These are phyloP conservation scores for Vulpes vulpes DNA, from an alignment of 2,113 vertebrate species.

Conservation along the genomic window DNA sequence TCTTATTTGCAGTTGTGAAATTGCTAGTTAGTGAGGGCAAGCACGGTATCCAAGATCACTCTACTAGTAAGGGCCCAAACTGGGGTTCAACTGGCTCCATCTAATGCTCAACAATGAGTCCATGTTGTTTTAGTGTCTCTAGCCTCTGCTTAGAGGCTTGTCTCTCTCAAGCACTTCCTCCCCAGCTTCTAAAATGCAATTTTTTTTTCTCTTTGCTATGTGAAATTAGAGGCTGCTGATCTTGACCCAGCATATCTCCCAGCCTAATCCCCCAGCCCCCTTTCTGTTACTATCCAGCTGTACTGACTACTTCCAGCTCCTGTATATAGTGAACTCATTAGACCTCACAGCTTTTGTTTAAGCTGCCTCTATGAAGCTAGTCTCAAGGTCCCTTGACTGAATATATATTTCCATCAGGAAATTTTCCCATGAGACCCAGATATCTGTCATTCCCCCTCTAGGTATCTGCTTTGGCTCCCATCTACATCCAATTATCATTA, in stretches of 20 bases:
- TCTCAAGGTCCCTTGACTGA: not conserved
- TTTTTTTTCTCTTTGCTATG: not conserved
- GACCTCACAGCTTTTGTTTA: not conserved
- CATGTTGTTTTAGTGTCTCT: not conserved
- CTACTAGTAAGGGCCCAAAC: too few species aligned
- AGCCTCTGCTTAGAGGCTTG: not conserved
- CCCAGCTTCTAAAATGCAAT: not conserved
- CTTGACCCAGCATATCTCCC: not conserved
- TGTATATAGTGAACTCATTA: accelerated
- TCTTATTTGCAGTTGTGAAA: not conserved
- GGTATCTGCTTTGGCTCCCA: not conserved
- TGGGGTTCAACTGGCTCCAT: not conserved
- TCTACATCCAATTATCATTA: not conserved
- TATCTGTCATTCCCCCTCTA: not conserved
- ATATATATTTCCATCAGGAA: accelerated
- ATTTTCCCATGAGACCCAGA: not conserved
- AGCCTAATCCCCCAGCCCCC: not conserved
- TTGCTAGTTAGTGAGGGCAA: not conserved
- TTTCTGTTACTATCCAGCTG: not conserved
- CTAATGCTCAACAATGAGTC: not conserved
- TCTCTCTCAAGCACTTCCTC: not conserved
- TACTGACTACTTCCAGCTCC: not conserved
- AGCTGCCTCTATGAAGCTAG: not conserved
- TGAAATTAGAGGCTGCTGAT: not conserved
- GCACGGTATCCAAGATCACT: not conserved